These are phyloP conservation scores for Delphinapterus leucas DNA, from an alignment of 2,113 vertebrate species.

Conservation along the genomic window DNA sequence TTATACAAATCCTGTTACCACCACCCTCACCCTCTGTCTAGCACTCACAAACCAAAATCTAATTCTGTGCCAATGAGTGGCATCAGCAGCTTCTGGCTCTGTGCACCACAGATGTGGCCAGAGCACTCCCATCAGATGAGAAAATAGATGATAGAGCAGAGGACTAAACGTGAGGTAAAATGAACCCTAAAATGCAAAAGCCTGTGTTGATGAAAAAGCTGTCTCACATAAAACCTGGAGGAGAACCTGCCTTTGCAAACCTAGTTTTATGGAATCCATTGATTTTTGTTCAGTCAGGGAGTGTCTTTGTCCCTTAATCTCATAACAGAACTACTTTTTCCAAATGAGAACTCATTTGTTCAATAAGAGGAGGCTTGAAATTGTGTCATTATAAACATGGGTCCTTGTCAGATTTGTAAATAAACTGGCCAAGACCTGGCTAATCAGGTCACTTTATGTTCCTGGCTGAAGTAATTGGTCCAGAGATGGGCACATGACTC, in stretches of 20 bases:
- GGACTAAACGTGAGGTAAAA: neutral
- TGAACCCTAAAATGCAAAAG: neutral
- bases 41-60: neutral
- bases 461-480: neutral
- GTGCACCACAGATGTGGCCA: neutral
- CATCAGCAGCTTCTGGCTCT: neutral
- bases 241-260: neutral
- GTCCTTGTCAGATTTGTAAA: neutral
- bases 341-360: neutral
- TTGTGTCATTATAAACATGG: neutral
- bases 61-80: neutral
- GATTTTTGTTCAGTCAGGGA: neutral
- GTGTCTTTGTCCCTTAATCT: neutral
- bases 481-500: neutral
- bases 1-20: neutral
- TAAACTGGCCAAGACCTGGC: neutral
- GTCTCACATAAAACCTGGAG: neutral
- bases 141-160: neutral
- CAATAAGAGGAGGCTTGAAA: neutral
- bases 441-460: neutral
- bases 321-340: neutral
- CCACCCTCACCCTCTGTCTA: fast-evolving
- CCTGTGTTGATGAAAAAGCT: neutral
- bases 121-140: neutral
- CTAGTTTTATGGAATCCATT: neutral